Evolutionary conservation across 1,140 invertebrate genomes (phyloP), one percentile per base, ranked within the genome.

Genomic region (Drosophila pectinifera): DNA sequence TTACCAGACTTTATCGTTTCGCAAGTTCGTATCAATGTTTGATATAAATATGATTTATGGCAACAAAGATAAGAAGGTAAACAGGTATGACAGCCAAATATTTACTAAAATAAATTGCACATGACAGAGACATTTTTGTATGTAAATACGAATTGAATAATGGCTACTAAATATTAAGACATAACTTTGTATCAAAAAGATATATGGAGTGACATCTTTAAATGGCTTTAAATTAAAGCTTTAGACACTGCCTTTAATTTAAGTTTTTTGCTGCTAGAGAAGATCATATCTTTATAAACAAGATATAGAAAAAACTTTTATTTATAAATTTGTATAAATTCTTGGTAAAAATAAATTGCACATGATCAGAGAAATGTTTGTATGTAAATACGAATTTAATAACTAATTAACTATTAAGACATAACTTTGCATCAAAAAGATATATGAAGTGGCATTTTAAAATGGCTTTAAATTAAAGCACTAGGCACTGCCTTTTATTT

Each of bases 41-140:
- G 48, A 51, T 51, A 51, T 51, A 28, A 51, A 51, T 51, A 34
- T 51, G 48, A 51, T 51, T 51, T 34, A 51, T 51, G 18, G 13
- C 28, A 7, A 1, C 6, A 20, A 20, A 20, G 48, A 34, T 51
- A 51, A 51, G 48, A 34, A 14, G 1, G 8, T 31, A 11, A 8
- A 34, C 14, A 14, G 28, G 28, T 34, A 34, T 20, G 5, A 1
- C n/a, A 48, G n/a, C 10, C 16, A 48, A 48, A 48, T 28, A 28
- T 1, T 28, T 11, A 48, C 10, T 0, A 11, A n/a, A 16, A 34
- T 18, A 49, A n/a, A 13, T 7, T 18, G 10, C 16, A 11, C 0
- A 11, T 1, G n/a, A 4, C 14, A n/a, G 22, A 46, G 6, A n/a
- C 6, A n/a, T 22, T 13, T 11, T 6, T 16, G 36, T 28, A 16